Evolutionary conservation across 2,797 vertebrate genomes (phyloP).

Genomic region (Siniperca scherzeri): DNA sequence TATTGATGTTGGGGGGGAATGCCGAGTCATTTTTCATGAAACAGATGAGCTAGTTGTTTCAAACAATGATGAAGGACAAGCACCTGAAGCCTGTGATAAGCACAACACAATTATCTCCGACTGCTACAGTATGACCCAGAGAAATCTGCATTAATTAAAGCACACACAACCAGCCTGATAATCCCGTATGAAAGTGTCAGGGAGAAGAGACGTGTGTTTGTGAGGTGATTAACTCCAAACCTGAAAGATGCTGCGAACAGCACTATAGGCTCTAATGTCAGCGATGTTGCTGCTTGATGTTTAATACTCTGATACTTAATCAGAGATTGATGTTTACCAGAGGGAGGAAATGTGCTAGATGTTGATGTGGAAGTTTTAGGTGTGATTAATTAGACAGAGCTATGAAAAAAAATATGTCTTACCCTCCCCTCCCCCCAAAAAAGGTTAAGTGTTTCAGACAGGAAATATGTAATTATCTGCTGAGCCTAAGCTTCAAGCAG

Average conservation of each 20-base stretch:
- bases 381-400: conserved; percentile 67
- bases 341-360: conserved; percentile 76
- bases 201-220: conserved; percentile 85
- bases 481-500: conserved; percentile 67
- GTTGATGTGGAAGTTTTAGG: conserved; percentile 66
- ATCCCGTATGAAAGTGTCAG: conserved; percentile 79
- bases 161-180: conserved; percentile 70
- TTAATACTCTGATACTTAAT: conserved; percentile 79
- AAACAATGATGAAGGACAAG: conserved; percentile 76
- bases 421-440: conserved; percentile 6
- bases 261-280: conserved; percentile 85
- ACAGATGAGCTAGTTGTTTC: conserved; percentile 67
- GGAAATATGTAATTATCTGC: conserved; percentile 78
- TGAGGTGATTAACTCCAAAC: conserved; percentile 89
- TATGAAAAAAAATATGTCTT: conserved; percentile 18
- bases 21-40: conserved; percentile 65
- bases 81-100: conserved; percentile 76
- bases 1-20: conserved; percentile 29
- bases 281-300: conserved; percentile 81
- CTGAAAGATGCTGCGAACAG: conserved; percentile 88
- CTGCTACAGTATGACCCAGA: conserved; percentile 73
- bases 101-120: conserved; percentile 74
- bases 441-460: conserved; percentile 69
- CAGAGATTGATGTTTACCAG: conserved; percentile 83
- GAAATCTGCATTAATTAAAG: conserved; percentile 79